Conservation (phyloP, 35 echinoderm and acorn worm species). For the Apostichopus californicus region DNA sequence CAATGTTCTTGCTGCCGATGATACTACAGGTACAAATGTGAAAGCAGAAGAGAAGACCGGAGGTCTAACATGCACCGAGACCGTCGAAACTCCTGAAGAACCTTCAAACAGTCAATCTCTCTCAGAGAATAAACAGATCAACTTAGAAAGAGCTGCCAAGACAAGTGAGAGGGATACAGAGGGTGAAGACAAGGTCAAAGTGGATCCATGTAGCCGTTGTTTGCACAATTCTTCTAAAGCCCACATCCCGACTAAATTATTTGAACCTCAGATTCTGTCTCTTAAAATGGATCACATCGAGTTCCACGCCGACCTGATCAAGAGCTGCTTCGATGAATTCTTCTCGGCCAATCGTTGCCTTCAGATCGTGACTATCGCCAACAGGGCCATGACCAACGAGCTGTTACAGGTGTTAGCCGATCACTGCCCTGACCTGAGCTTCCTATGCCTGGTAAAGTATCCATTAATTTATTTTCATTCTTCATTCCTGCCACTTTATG, state of each 20-base stretch:
- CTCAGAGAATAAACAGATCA: background rate
- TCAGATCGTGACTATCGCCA: slow-evolving; percentile 7
- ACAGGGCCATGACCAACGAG: slow-evolving; percentile 33
- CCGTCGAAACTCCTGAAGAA: background rate
- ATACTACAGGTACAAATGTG: no score
- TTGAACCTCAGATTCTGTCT: slow-evolving; percentile 42
- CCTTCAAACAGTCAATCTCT: background rate
- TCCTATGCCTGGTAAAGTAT: background rate
- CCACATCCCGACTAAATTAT: slow-evolving; percentile 37
- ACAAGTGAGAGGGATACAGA: background rate
- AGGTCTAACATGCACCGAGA: background rate
- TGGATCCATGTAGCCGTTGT: background rate
- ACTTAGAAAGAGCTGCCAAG: background rate
- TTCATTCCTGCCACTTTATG: no score
- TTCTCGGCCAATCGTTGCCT: slow-evolving; percentile 27
- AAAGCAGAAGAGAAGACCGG: background rate
- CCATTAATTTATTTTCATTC: no score
- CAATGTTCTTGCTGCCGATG: no score
- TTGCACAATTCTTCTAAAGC: slow-evolving; percentile 31
- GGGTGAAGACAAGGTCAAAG: background rate
- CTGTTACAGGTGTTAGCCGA: slow-evolving; percentile 31
- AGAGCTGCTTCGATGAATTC: slow-evolving; percentile 59
- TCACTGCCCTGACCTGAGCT: slow-evolving; percentile 16
- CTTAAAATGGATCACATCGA: slow-evolving; percentile 36
- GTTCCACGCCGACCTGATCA: slow-evolving; percentile 33